Conservation (phyloP, 2,888 invertebrate genomes). For the Troides helena region DNA sequence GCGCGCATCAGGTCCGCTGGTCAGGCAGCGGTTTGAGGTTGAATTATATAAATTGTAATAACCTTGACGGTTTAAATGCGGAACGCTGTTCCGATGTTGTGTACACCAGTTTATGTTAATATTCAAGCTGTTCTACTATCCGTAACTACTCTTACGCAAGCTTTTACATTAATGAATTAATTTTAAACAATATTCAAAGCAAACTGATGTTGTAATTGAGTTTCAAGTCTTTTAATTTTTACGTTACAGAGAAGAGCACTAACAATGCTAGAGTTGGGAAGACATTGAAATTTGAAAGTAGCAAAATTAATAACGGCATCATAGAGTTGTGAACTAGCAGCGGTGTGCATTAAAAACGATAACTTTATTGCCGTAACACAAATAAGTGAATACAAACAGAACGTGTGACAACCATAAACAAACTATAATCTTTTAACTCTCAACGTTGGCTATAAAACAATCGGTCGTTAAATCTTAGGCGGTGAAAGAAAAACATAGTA, state of each 20-base stretch:
- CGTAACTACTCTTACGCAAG: too few species aligned
- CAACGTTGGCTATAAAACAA: slow-evolving; percentile 13
- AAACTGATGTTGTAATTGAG: too few species aligned
- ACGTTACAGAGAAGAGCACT: too few species aligned
- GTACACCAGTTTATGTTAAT: background rate
- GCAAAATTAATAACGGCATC: too few species aligned
- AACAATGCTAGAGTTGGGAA: too few species aligned
- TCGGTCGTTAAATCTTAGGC: slow-evolving; percentile 16
- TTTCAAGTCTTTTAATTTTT: too few species aligned
- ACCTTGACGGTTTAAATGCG: slow-evolving; percentile 31
- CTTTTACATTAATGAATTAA: too few species aligned
- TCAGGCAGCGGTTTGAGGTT: slow-evolving; percentile 12
- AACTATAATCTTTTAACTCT: background rate
- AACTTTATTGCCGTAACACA: background rate
- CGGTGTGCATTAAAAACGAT: too few species aligned
- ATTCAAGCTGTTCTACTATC: too few species aligned
- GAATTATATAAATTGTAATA: slow-evolving; percentile 28
- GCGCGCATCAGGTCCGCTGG: slow-evolving; percentile 1
- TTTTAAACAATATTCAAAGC: too few species aligned
- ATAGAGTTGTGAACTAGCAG: too few species aligned
- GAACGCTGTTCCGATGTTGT: slow-evolving; percentile 12
- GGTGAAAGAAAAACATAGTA: slow-evolving; percentile 9
- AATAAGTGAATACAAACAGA: background rate
- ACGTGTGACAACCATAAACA: background rate
- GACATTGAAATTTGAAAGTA: too few species aligned